Evolutionary conservation across 2,888 invertebrate genomes (phyloP), one percentile per base, ranked within the genome.

Genomic region (Metopia argyrocephala): DNA sequence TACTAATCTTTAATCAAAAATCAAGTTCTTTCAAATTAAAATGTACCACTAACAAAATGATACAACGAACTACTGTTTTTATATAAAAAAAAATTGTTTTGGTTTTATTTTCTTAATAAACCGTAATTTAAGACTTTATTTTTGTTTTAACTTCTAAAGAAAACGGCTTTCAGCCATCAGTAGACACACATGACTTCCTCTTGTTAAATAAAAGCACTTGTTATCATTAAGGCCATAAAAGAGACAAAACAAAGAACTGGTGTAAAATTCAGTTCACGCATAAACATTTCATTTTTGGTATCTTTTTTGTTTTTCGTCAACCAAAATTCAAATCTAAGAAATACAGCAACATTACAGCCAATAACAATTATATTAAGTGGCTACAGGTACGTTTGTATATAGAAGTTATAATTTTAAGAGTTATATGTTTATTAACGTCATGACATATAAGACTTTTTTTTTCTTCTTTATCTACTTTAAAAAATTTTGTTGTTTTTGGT

Each of bases 41-140:
- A 69, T 28, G 23, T 48, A 76, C 23, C 59, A 57, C 62, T 28
- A 45, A 25, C 68, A 45, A 25, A 6, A 48, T 15, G 21, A 31
- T 20, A 68, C 73, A 70, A 78, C 83, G 85, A 85, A 84, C 84
- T 82, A 84, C 82, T 80, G 79, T 70, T 64, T 68, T 7, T 31
- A 31, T 31, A 31, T 65, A 38, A 61, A 56, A 59, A 6, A 50
- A 5, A 18, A 62, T 28, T 46, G 27, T 66, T 59, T 79, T 50
- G n/a, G 25, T 70, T 79, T 31, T 31, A 31, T 31, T 31, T 31
- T 79, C 79, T 12, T 66, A 54, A 76, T 79, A 80, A 80, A 80
- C n/a, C 57, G 76, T 76, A 71, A 80, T 68, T 68, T 71, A 57
- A 76, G 9, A 76, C 25, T 79, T 68, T 66, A 52, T 71, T 71